Conservation (phyloP, 2,113 vertebrate species). For the Amia ocellicauda region DNA sequence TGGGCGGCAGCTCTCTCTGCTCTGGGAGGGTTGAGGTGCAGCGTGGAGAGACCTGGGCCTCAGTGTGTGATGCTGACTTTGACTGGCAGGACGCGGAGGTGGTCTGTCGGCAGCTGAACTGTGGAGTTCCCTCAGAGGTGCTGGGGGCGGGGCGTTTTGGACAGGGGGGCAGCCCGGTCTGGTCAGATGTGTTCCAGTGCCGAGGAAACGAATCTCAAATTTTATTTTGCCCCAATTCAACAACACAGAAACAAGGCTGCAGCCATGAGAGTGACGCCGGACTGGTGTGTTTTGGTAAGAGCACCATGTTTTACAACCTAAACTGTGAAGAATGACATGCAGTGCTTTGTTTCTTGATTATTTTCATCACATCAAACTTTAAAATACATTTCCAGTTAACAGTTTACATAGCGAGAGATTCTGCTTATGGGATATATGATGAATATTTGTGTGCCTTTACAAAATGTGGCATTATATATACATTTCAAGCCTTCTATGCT, state of each 20-base stretch:
- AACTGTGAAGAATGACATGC: too few relatives aligned
- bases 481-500: too few relatives aligned
- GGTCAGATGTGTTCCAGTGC: constrained; percentile 2
- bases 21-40: constrained; percentile 20
- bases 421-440: too few relatives aligned
- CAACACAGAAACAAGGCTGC: not conserved
- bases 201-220: not conserved
- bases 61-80: constrained; percentile 10
- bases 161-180: not conserved
- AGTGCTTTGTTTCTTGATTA: too few relatives aligned
- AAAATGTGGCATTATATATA: too few relatives aligned
- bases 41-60: not conserved
- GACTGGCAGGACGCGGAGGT: constrained; percentile 1
- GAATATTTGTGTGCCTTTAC: too few relatives aligned
- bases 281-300: not conserved
- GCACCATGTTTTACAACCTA: too few relatives aligned
- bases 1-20: not conserved
- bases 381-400: too few relatives aligned
- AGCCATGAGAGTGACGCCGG: not conserved
- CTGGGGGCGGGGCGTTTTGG: not conserved
- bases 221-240: not conserved
- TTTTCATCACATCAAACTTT: too few relatives aligned
- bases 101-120: constrained; percentile 9
- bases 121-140: not conserved
- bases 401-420: too few relatives aligned